Percentiles rank a stretch among this genome's conserved stretches.
Conservation (phyloP, 2,113 vertebrate genomes). For the Castor canadensis region DNA sequence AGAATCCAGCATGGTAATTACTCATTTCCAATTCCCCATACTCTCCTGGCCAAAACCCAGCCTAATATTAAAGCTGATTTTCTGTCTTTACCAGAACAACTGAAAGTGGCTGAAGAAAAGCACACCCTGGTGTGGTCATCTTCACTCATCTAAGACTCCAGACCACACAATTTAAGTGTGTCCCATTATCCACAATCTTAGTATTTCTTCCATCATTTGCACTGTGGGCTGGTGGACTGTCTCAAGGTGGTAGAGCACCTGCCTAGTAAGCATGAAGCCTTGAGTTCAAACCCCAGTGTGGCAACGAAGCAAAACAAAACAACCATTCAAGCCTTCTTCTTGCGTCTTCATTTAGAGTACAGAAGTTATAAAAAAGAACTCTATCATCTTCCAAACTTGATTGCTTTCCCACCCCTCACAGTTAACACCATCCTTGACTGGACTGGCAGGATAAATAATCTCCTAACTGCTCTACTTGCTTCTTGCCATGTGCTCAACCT, state of each 20-base stretch:
- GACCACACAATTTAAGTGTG: neutral
- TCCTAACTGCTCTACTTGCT: neutral
- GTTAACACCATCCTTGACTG: neutral
- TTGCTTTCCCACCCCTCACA: neutral
- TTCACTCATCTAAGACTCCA: neutral
- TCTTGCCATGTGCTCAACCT: neutral
- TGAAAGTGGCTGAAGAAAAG: neutral
- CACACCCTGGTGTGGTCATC: accelerated
- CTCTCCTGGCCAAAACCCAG: neutral
- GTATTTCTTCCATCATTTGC: neutral
- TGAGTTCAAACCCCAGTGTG: too few species aligned
- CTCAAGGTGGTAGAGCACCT: too few species aligned
- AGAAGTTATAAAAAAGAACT: neutral
- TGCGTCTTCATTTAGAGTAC: neutral
- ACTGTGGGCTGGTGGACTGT: too few species aligned
- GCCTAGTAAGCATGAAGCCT: too few species aligned
- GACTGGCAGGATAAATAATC: neutral
- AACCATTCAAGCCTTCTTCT: neutral
- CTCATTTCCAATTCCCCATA: neutral
- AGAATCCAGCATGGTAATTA: neutral
- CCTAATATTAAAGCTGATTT: neutral
- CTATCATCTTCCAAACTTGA: neutral
- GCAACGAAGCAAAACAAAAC: too few species aligned
- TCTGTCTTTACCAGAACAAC: neutral
- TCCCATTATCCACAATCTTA: neutral